Percentiles rank a stretch among this genome's conserved stretches.
phyloP scores from a whole-genome alignment of 1,140 invertebrate species.

The Cydia strobilella region DNA sequence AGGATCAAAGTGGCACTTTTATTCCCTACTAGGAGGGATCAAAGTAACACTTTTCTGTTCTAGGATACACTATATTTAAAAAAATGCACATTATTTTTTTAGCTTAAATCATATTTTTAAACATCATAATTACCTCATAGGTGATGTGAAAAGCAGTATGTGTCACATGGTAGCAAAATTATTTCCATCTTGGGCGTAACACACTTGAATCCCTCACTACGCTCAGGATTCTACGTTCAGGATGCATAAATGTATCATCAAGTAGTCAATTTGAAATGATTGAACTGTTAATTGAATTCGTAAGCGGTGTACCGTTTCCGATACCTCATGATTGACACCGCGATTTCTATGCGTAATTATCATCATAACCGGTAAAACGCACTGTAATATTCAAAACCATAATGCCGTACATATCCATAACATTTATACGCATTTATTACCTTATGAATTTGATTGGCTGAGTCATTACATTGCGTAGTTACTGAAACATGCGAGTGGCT shows the following conservation, averaged over 20 bases:
- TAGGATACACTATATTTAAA: no score
- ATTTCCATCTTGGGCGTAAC: no score
- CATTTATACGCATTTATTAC: background rate
- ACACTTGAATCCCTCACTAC: no score
- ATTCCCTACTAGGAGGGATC: no score
- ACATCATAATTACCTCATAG: no score
- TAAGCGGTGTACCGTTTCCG: slow-evolving; percentile 1
- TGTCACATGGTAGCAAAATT: no score
- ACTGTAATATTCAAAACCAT: background rate
- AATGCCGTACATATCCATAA: background rate
- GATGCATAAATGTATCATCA: background rate
- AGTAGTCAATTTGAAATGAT: background rate
- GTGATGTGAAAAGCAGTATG: no score
- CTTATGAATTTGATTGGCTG: background rate
- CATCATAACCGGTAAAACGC: background rate
- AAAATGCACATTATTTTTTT: no score
- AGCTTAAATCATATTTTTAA: no score
- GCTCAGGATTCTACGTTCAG: no score
- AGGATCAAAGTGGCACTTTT: no score
- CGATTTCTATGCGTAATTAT: slow-evolving; percentile 14
- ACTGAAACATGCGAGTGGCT: background rate
- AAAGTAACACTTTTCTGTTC: no score
- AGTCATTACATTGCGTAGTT: background rate
- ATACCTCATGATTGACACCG: background rate
- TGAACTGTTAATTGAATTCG: background rate